Percentiles rank a stretch among this genome's conserved stretches.
Evolutionary conservation across 2,113 vertebrate genomes (phyloP).

Genomic region (Merops nubicus): DNA sequence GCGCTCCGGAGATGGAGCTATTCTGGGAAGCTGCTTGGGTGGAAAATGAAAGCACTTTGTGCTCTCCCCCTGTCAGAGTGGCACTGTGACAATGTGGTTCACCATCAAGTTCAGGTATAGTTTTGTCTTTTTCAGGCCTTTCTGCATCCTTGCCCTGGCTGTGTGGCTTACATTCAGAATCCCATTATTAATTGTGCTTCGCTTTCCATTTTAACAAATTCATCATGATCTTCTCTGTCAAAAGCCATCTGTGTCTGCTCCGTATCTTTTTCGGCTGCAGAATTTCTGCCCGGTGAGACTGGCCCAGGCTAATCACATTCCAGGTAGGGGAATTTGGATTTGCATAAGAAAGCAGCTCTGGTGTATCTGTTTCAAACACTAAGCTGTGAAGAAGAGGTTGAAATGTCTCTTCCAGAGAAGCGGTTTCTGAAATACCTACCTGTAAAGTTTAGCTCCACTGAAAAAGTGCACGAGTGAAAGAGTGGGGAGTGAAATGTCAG

Average conservation of each 20-base stretch:
- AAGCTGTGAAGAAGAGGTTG: neutral
- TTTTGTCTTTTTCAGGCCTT: neutral
- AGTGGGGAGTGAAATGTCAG: neutral
- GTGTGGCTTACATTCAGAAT: neutral
- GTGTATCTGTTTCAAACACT: neutral
- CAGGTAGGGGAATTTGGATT: neutral
- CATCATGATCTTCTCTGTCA: neutral
- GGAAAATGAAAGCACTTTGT: accelerated
- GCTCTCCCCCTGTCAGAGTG: neutral
- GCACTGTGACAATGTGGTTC: neutral
- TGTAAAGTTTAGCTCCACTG: neutral
- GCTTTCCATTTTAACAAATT: neutral
- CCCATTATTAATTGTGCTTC: neutral
- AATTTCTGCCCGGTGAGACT: neutral
- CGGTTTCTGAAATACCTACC: neutral
- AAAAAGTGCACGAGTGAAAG: neutral
- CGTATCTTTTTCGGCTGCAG: neutral
- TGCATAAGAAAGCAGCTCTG: neutral
- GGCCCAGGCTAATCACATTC: neutral
- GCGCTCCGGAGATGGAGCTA: neutral
- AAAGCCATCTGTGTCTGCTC: neutral
- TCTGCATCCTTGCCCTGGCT: neutral
- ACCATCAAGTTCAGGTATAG: neutral
- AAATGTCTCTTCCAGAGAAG: neutral
- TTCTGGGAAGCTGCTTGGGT: accelerated